Base-by-base conservation (phyloP, 2,888 invertebrate species). In the Dichetophora obliterata region DNA sequence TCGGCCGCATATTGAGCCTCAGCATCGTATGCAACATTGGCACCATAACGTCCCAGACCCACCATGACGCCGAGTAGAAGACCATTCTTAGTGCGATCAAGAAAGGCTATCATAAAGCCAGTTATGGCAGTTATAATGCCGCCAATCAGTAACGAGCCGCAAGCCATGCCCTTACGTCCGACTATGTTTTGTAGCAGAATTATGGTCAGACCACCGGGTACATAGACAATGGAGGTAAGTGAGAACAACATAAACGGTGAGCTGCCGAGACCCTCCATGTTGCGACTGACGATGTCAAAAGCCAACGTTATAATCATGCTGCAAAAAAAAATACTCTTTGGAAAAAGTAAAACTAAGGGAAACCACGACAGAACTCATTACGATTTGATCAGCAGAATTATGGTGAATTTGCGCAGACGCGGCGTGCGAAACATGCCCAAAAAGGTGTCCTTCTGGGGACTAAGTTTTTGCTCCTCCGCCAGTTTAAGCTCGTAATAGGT, bases 1-100 rank as follows among this genome's bases (percentile, higher is more conserved):
- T 93, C 93, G 0, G 92, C 91, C 1, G 92, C 92, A 82, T 93
- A 93, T 84, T 93, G 93, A 16, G 91, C 91, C 27, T 92, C 92
- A 4, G 92, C 92, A 85, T 92, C 92, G 83, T 92, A 92, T 14
- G 92, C 91, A 0, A 92, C 90, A 4, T 91, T 91, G 14, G 92
- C 90, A 14, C 91, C 91, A 69, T 92, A 90, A 24, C 93, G 89
- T 4, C 92, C 91, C 75, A 91, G 83, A 24, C 91, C 88, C 2
- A 91, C 90, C 83, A 92, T 85, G 24, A 86, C 80, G 0, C 90
- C 87, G 34, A 91, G 84, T 0, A 91, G 79, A 1, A 87, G 48
- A 0, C 90, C 88, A 82, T 90, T 86, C 77, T 86, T 82, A 3
- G 81, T 80, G 14, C 84, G 85, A 70, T 87, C 84, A 63, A 87